Conservation (phyloP, 2,113 vertebrate genomes). For the Helogale parvula region DNA sequence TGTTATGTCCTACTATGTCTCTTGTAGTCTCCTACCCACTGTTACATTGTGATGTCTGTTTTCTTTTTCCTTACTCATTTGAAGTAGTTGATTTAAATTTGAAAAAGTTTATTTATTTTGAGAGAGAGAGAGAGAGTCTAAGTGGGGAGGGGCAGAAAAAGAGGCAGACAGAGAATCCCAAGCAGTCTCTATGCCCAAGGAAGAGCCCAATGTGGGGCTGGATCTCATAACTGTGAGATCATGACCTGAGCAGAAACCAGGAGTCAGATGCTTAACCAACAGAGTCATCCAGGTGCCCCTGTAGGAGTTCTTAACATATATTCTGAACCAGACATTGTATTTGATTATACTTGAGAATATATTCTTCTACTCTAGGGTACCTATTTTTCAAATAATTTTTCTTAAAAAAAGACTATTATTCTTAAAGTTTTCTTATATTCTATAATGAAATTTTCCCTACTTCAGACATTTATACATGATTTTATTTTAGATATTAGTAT, state of each 20-base stretch:
- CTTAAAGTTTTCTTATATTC: neutral
- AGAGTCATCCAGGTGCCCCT: no score
- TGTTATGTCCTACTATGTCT: neutral
- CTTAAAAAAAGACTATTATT: neutral
- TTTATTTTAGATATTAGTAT: neutral
- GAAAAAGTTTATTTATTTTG: no score
- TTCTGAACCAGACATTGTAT: neutral
- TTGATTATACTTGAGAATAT: neutral
- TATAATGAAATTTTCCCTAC: neutral
- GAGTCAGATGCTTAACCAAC: no score
- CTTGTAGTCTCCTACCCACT: neutral
- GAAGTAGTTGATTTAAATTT: neutral
- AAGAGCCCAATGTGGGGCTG: no score
- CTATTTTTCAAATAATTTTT: neutral
- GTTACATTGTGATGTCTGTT: neutral
- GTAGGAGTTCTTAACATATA: neutral
- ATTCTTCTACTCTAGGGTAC: neutral
- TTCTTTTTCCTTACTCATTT: neutral
- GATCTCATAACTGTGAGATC: no score
- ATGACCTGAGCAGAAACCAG: no score
- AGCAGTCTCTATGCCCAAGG: no score
- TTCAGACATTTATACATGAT: neutral
- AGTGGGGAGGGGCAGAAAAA: no score
- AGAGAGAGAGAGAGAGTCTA: no score
- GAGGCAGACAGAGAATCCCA: no score